phyloP scores from a whole-genome alignment of 2,113 vertebrate species.

The Dryoscopus gambensis region DNA sequence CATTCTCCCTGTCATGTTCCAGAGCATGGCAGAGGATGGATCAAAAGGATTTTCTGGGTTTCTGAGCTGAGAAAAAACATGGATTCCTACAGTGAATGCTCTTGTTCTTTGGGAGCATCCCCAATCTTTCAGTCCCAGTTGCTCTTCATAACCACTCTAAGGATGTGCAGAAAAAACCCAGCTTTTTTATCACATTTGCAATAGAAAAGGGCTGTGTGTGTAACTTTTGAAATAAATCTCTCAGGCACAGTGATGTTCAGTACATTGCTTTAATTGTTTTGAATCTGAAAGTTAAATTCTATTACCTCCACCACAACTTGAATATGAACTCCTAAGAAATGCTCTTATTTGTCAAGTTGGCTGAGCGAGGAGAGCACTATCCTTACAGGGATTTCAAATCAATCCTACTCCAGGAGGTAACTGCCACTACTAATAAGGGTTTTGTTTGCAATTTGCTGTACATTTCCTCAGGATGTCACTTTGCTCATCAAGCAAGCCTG shows the following conservation, averaged over 20 bases:
- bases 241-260: neutral
- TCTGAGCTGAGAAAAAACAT: neutral
- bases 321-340: constrained; percentile 34
- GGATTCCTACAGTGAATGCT: neutral
- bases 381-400: constrained; percentile 59
- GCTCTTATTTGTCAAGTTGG: constrained; percentile 40
- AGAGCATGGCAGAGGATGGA: neutral
- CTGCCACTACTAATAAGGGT: constrained; percentile 66
- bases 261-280: constrained; percentile 39
- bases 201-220: neutral
- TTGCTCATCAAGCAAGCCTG: constrained; percentile 62
- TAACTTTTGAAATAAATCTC: neutral
- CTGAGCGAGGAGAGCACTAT: neutral
- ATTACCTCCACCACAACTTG: constrained; percentile 16
- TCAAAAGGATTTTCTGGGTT: neutral
- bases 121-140: neutral
- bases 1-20: neutral
- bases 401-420: constrained; percentile 58
- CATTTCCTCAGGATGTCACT: constrained; percentile 61
- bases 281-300: constrained; percentile 42
- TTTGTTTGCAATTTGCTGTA: constrained; percentile 64
- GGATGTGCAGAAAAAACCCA: neutral
- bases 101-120: neutral
- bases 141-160: neutral
- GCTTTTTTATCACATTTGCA: neutral